phyloP scores from a whole-genome alignment of 1,140 invertebrate genomes.

The Drosophila ogumai region DNA sequence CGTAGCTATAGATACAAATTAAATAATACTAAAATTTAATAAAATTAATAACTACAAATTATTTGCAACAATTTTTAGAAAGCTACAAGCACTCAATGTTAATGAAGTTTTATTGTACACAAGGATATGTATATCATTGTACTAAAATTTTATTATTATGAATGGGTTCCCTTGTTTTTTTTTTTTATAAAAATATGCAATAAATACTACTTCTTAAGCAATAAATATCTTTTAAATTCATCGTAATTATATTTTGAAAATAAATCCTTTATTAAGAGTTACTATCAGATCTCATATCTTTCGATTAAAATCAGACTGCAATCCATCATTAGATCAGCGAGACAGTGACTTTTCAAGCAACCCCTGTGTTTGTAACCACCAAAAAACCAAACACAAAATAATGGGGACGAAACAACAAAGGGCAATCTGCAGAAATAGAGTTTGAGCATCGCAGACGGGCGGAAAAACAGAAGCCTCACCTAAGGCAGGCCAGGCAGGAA shows the following conservation, averaged over 20 bases:
- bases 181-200: too few relatives aligned
- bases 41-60: neutral
- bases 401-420: slow-evolving; percentile 63
- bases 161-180: too few relatives aligned
- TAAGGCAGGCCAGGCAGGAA: slow-evolving; percentile 31
- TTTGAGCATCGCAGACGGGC: slow-evolving; percentile 47
- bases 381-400: slow-evolving; percentile 55
- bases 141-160: too few relatives aligned
- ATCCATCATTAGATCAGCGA: slow-evolving; percentile 49
- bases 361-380: slow-evolving; percentile 72
- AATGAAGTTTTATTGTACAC: too few relatives aligned
- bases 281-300: slow-evolving; percentile 12
- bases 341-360: slow-evolving; percentile 28
- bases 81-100: too few relatives aligned
- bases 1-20: neutral
- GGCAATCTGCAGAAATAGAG: slow-evolving; percentile 56
- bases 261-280: neutral
- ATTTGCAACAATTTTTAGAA: too few relatives aligned
- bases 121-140: too few relatives aligned
- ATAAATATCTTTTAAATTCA: neutral
- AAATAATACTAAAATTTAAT: neutral
- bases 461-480: slow-evolving; percentile 63
- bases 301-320: slow-evolving; percentile 4
- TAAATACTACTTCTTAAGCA: too few relatives aligned
- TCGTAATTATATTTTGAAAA: neutral